phyloP scores from a whole-genome alignment of 1,140 invertebrate species.

The Lepidurus apus region DNA sequence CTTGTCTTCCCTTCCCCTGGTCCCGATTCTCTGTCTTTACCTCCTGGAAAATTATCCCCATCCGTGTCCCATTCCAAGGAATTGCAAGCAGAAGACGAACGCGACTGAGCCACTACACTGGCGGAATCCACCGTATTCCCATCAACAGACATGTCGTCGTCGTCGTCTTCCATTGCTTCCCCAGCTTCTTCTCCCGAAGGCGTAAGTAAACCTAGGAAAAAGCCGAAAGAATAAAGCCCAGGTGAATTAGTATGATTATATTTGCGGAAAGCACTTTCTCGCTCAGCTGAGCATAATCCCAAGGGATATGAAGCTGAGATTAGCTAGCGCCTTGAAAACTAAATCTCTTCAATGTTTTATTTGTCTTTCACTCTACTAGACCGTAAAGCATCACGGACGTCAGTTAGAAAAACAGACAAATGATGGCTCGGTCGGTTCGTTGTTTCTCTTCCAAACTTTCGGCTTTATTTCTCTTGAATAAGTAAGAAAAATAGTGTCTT shows the following conservation, averaged over 20 bases:
- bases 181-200: not conserved
- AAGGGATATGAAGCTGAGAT: too few relatives aligned
- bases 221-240: not conserved
- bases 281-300: too few relatives aligned
- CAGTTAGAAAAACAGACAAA: too few relatives aligned
- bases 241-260: not conserved
- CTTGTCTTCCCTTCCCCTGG: not conserved
- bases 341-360: too few relatives aligned
- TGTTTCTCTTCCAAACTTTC: too few relatives aligned
- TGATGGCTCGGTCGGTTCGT: too few relatives aligned
- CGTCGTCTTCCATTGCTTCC: conserved; percentile 24
- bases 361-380: too few relatives aligned
- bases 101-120: conserved; percentile 2
- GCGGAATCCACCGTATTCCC: not conserved
- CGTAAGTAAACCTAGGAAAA: not conserved
- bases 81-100: conserved; percentile 28
- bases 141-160: conserved; percentile 32
- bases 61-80: conserved; percentile 31
- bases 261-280: too few relatives aligned
- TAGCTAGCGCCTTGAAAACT: too few relatives aligned
- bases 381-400: too few relatives aligned
- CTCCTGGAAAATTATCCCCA: conserved; percentile 26
- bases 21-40: not conserved
- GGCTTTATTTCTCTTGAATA: not conserved
- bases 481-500: not conserved